Evolutionary conservation across 2,888 invertebrate genomes (phyloP), one percentile per base, ranked within the genome.

Genomic region (Harmothoe impar): DNA sequence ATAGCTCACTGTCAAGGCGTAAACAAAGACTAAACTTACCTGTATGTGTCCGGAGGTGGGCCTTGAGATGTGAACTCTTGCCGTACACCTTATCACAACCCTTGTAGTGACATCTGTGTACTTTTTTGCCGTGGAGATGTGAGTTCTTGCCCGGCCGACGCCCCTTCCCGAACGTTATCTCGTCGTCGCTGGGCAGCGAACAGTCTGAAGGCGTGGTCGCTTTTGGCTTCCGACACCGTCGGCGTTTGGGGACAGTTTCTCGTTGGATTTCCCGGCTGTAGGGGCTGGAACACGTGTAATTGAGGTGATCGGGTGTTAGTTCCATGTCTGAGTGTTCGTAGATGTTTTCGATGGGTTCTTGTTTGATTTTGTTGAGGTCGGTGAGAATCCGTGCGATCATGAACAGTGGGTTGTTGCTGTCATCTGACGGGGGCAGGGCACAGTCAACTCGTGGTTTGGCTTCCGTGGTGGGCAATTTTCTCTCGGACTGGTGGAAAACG

Each of bases 41-140:
- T 96, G 97, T 97, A 94, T 97, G 97, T 43, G 97, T 97, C 93
- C 97, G 95, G 43, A 97, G 96, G 94, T 97, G 97, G 23, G 97
- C 97, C 94, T 97, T 97, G 78, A 97, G 96, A 95, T 97, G 97
- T 29, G 97, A 97, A 94, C 97, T 97, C 95, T 97, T 97, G 77
- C 97, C 97, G 94, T 97, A 97, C 81, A 97, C 96, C 94, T 97
- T 97, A 94, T 96, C 96, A 95, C 97, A 97, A 54, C 96, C 97
- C 89, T 96, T 96, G 93, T 97, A 97, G 78, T 96, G 96, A 95
- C 97, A 97, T 94, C 96, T 96, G 95, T 97, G 97, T 86, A 96
- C 96, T 95, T 97, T 97, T 72, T 90, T 90, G 29, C 68, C 68
- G 35, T 81, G 84, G 17, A 72, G 25, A 15, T 25, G 33, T 23